Percentiles rank a stretch among this genome's conserved stretches.
Evolutionary conservation across 2,888 invertebrate genomes (phyloP).

Genomic region (Polia nebulosa): DNA sequence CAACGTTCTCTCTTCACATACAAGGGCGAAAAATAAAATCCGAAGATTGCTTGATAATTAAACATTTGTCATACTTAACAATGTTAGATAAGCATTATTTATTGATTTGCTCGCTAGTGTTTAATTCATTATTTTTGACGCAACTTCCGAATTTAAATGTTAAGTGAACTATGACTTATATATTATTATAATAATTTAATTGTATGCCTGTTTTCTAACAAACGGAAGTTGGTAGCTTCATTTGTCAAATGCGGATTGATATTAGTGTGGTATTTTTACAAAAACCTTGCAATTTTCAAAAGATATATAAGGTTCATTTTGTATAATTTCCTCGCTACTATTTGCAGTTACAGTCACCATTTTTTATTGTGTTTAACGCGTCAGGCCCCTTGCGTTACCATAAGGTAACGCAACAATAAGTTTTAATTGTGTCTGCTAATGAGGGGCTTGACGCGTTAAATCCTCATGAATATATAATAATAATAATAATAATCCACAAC

Average conservation of each 20-base stretch:
- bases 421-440: too few species aligned
- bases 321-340: too few species aligned
- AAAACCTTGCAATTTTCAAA: background rate
- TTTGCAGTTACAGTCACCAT: too few species aligned
- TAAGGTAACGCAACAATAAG: too few species aligned
- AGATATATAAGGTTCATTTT: too few species aligned
- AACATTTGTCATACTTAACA: slow-evolving; percentile 52
- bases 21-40: slow-evolving; percentile 9
- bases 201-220: background rate
- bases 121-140: slow-evolving; percentile 28
- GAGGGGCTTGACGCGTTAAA: too few species aligned
- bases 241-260: background rate
- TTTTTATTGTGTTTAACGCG: background rate
- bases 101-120: slow-evolving; percentile 23
- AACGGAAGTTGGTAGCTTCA: background rate
- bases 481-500: too few species aligned
- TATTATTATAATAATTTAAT: background rate
- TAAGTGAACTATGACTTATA: slow-evolving; percentile 25
- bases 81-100: slow-evolving; percentile 37
- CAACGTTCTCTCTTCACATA: too few species aligned
- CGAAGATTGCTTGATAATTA: slow-evolving; percentile 31
- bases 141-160: slow-evolving; percentile 45
- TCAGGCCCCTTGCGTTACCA: too few species aligned
- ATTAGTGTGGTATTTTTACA: background rate
- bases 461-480: too few species aligned